Base-by-base conservation (phyloP, 1,140 invertebrate genomes). In the Wasmannia auropunctata region DNA sequence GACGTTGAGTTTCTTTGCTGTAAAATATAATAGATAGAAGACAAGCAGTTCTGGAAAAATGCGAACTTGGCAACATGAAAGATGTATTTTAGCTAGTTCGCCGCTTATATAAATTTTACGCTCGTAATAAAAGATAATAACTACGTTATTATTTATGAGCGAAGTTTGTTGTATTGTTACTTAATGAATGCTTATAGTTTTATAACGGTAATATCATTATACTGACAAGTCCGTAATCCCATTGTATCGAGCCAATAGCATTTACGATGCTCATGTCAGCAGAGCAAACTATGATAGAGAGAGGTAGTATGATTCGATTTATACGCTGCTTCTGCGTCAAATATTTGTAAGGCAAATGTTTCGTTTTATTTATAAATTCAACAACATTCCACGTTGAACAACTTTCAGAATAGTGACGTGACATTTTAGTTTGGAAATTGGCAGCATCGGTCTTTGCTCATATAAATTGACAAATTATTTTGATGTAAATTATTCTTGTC, bases 171-270 rank as follows among this genome's bases (percentile, higher is more conserved):
- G 16, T 16, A 37, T 51, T 51, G 28, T 34, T 79, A 49, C n/a
- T n/a, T n/a, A 77, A 77, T 43, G 25, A 60, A 28, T 60, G 25
- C 40, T n/a, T 34, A 60, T 60, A 77, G 8, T 79, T 79, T 79
- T 79, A 79, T 62, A 22, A 1, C 11, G 58, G 11, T 34, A 62
- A 77, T 51, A 63, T 25, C 58, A 14, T 67, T 74, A 56, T 28
- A 11, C n/a, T 16, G 14, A 37, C 28, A 62, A 62, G 37, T 67
- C 28, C 22, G 14, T 51, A 67, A 67, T 37, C n/a, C 0, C n/a
- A 80, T 79, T 34, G 60, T 79, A 65, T 65, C 76, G n/a, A 54
- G 62, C 4, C 31, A 67, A 67, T 46, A 34, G 46, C 43, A 51
- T 34, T 49, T 67, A 16, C 63, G 37, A 25, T 37, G 16, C 14